Percentiles rank a stretch among this genome's conserved stretches.
phyloP scores from a whole-genome alignment of 1,140 invertebrate genomes.

The Streblospio benedicti region DNA sequence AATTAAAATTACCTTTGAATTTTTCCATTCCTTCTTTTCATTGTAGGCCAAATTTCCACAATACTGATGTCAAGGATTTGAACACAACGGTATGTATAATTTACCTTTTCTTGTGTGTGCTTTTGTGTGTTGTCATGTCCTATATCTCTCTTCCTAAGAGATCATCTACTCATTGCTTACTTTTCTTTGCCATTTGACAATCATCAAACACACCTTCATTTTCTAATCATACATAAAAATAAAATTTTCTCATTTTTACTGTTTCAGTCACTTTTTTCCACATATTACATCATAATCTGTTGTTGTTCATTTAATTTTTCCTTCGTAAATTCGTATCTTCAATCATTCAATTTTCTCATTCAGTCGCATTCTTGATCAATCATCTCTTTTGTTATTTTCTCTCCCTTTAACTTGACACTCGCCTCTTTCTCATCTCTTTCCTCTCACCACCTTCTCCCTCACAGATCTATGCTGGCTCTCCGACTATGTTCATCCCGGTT shows the following conservation, averaged over 20 bases:
- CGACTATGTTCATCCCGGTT: too few relatives aligned
- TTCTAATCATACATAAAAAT: neutral
- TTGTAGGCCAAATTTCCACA: slow-evolving; percentile 15
- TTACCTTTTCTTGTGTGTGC: neutral
- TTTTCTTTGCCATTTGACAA: neutral
- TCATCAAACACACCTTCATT: neutral
- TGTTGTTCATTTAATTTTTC: too few relatives aligned
- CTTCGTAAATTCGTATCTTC: too few relatives aligned
- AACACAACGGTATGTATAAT: slow-evolving; percentile 18
- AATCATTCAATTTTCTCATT: too few relatives aligned
- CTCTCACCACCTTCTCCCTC: too few relatives aligned
- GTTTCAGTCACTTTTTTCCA: neutral
- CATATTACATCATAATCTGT: too few relatives aligned
- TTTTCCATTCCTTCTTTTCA: neutral
- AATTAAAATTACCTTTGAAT: neutral
- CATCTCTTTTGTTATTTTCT: too few relatives aligned
- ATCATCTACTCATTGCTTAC: neutral
- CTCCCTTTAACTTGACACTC: too few relatives aligned
- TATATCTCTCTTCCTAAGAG: neutral
- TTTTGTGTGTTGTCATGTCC: neutral
- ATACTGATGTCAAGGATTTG: slow-evolving; percentile 16
- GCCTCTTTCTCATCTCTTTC: too few relatives aligned
- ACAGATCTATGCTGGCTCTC: too few relatives aligned
- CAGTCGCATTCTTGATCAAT: too few relatives aligned
- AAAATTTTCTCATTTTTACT: neutral